Base-by-base conservation (phyloP, 2,113 vertebrate genomes). In the Calyptomena viridis region DNA sequence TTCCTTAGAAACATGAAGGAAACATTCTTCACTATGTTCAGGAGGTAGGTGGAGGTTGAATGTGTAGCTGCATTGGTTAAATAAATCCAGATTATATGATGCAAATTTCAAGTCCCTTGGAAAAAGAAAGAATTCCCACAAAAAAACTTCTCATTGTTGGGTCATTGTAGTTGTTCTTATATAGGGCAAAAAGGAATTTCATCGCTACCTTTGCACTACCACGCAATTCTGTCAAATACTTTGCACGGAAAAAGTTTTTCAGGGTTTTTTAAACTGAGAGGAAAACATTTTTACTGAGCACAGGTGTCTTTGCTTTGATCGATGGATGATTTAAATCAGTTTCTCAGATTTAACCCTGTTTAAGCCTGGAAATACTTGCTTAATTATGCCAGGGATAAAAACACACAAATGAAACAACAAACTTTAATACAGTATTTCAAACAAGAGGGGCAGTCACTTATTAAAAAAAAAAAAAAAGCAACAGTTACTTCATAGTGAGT, bases 401-500 rank as follows among this genome's bases (percentile, higher is more conserved):
- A 21, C 37, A 19, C 22, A 33, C 19, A n/a, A 18, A 30, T 7
- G 28, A 39, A 14, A 3, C 8, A 47, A 37, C 13, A 40, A 76
- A n/a, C 2, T 60, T 40, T 40, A 49, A 14, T 1, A 3, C 6
- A 37, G 28, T 46, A 40, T 76, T 75, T 79, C 37, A 72, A 63
- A 62, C 28, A 42, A 33, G 3, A 84, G 5, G 3, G 4, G 4
- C 1, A 72, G 9, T 28, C 73, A 31, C 1, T 3, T 49, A 11
- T 77, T 12, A 1, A 35, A 50, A 66, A 40, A 68, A 56, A 28
- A 22, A 27, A n/a, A n/a, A n/a, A n/a, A n/a, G n/a, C n/a, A n/a
- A n/a, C 12, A 8, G 4, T 17, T 74, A 3, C 30, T 82, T 75
- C 39, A 8, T 39, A 21, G 33, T 40, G 5, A 19, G 20, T 81